Evolutionary conservation across 2,888 invertebrate species (phyloP).

Genomic region (Drosophila mimetica): DNA sequence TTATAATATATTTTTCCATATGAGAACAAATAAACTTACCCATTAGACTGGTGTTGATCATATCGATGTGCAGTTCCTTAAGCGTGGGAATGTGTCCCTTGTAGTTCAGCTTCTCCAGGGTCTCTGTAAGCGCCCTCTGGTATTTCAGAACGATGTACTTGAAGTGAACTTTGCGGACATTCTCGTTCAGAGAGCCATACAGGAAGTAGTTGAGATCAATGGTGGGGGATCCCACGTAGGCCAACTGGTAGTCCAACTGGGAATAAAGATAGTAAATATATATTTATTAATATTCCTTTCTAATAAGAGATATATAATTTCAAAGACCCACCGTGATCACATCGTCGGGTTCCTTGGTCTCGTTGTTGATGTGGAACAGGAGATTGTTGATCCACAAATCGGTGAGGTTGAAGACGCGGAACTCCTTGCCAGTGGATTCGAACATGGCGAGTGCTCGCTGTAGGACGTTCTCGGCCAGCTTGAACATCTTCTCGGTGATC

Average conservation of each 20-base stretch:
- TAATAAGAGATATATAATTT: background rate
- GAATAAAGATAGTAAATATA: background rate
- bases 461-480: constrained; percentile 81
- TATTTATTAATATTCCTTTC: background rate
- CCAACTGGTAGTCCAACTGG: constrained; percentile 83
- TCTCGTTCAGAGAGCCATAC: constrained; percentile 83
- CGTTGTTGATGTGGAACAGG: constrained; percentile 81
- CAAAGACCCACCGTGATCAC: constrained; percentile 74
- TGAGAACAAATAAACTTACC: constrained; percentile 56
- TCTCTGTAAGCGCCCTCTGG: constrained; percentile 77
- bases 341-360: constrained; percentile 81
- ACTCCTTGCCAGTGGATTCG: constrained; percentile 69
- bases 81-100: constrained; percentile 80
- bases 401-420: constrained; percentile 82
- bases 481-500: constrained; percentile 83
- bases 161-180: constrained; percentile 81
- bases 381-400: constrained; percentile 84
- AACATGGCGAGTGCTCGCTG: constrained; percentile 80
- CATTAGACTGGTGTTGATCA: constrained; percentile 82
- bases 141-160: constrained; percentile 82
- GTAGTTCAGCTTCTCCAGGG: constrained; percentile 80
- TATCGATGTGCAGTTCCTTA: constrained; percentile 82
- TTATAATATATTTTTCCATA: background rate
- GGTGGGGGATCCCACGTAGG: constrained; percentile 83
- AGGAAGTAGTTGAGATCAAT: constrained; percentile 83